These are phyloP conservation scores for Percina caprodes DNA, from an alignment of 2,113 vertebrate genomes.

Conservation along the genomic window DNA sequence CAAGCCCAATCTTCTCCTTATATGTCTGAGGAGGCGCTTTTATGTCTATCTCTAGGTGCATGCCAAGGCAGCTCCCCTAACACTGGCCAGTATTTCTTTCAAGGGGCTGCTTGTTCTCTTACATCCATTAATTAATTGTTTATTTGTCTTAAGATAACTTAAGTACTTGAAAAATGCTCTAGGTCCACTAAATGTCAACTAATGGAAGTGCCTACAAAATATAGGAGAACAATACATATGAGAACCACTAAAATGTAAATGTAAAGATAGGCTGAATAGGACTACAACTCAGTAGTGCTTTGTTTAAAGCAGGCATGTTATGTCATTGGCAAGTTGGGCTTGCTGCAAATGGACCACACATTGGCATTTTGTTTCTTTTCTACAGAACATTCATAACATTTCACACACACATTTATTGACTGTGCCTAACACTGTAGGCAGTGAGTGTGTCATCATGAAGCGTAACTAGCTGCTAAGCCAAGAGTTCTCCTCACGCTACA, in stretches of 20 bases:
- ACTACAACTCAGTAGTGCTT: slow-evolving; percentile 29
- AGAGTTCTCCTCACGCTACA: slow-evolving; percentile 36
- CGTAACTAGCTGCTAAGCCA: slow-evolving; percentile 53
- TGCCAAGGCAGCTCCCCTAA: slow-evolving; percentile 64
- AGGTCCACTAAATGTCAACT: not conserved
- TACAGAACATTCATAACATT: slow-evolving; percentile 60
- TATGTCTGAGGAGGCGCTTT: slow-evolving; percentile 70
- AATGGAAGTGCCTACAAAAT: slow-evolving; percentile 7
- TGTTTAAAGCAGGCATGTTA: slow-evolving; percentile 57
- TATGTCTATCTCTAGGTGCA: slow-evolving; percentile 46
- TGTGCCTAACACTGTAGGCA: slow-evolving; percentile 61
- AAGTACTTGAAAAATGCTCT: not conserved
- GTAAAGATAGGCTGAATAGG: slow-evolving; percentile 27
- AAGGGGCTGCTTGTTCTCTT: slow-evolving; percentile 39
- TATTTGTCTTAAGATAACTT: slow-evolving; percentile 44
- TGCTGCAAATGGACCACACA: slow-evolving; percentile 65
- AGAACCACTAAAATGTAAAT: not conserved
- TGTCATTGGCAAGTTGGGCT: slow-evolving; percentile 64
- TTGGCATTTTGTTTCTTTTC: slow-evolving; percentile 69
- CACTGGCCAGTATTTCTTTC: slow-evolving; percentile 38
- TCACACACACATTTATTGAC: slow-evolving; percentile 70
- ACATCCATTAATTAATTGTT: slow-evolving; percentile 34
- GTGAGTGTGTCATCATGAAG: slow-evolving; percentile 65
- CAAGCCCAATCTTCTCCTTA: slow-evolving; percentile 67
- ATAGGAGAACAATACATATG: not conserved